Conservation (phyloP, 2,888 invertebrate species). For the Carabus problematicus region DNA sequence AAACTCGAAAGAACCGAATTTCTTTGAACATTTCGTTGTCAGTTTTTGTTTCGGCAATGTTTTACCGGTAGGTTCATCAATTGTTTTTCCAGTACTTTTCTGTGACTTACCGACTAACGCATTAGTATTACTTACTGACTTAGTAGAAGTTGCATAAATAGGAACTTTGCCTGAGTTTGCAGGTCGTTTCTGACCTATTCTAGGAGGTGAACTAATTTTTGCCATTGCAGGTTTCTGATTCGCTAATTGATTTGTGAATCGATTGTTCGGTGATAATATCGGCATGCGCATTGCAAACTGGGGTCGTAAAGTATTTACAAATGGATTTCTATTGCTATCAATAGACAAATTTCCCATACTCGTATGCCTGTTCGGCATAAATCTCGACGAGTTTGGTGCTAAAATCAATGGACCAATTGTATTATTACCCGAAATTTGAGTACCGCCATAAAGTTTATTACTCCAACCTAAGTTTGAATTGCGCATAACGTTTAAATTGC, state of each 20-base stretch:
- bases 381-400: slow-evolving; percentile 26
- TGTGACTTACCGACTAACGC: background rate
- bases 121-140: background rate
- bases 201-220: background rate
- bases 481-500: slow-evolving; percentile 3
- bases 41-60: slow-evolving; percentile 44
- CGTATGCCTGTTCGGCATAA: slow-evolving; percentile 43
- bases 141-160: background rate
- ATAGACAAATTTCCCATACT: slow-evolving; percentile 45
- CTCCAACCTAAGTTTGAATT: slow-evolving; percentile 18
- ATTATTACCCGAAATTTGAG: slow-evolving; percentile 26
- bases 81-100: background rate
- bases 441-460: slow-evolving; percentile 31
- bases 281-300: slow-evolving; percentile 12
- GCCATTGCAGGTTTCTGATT: background rate
- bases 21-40: slow-evolving; percentile 48
- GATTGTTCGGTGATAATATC: background rate
- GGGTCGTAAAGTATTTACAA: slow-evolving; percentile 33
- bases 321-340: slow-evolving; percentile 28
- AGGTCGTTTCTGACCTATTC: too few relatives aligned
- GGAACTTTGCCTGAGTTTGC: too few relatives aligned
- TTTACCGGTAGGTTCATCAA: slow-evolving; percentile 13
- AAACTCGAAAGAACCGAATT: slow-evolving; percentile 55
- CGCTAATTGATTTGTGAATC: background rate
- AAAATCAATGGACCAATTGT: slow-evolving; percentile 38